These are phyloP conservation scores for Boloria selene DNA, from an alignment of 2,888 invertebrate genomes.

Conservation along the genomic window DNA sequence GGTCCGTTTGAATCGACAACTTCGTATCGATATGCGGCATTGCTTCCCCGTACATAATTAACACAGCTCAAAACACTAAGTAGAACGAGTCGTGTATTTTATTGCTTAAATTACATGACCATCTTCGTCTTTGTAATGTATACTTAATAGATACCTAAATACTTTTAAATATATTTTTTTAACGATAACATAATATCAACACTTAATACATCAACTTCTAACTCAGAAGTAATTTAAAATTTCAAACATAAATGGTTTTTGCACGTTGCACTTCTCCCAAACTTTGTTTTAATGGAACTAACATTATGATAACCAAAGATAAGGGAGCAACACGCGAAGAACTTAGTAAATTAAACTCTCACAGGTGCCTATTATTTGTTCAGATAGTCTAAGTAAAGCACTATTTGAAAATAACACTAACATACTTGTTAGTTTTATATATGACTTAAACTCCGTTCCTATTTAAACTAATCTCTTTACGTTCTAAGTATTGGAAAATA, in stretches of 20 bases:
- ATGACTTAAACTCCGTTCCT: background rate
- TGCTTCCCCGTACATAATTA: slow-evolving; percentile 8
- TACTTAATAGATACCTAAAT: too few species aligned
- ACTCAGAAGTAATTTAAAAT: background rate
- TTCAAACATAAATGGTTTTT: background rate
- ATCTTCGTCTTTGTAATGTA: too few species aligned
- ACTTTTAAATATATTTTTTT: too few species aligned
- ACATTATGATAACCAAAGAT: slow-evolving; percentile 12
- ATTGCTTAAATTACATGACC: background rate
- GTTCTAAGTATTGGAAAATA: background rate
- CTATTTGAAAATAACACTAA: slow-evolving; percentile 10
- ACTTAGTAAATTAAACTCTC: background rate
- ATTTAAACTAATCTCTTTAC: background rate
- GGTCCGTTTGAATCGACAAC: slow-evolving; percentile 29
- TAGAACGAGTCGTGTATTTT: background rate
- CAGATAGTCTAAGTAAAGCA: slow-evolving; percentile 3
- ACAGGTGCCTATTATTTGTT: slow-evolving; percentile 14
- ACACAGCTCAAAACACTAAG: background rate
- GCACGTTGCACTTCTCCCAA: background rate
- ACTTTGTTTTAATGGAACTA: slow-evolving; percentile 2
- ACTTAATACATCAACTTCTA: too few species aligned
- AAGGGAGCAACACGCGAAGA: slow-evolving; percentile 13
- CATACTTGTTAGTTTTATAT: background rate
- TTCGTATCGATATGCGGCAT: slow-evolving; percentile 17
- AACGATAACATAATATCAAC: too few species aligned